Base-by-base conservation (phyloP, 1,140 invertebrate species). In the Drosophila tsacasi region DNA sequence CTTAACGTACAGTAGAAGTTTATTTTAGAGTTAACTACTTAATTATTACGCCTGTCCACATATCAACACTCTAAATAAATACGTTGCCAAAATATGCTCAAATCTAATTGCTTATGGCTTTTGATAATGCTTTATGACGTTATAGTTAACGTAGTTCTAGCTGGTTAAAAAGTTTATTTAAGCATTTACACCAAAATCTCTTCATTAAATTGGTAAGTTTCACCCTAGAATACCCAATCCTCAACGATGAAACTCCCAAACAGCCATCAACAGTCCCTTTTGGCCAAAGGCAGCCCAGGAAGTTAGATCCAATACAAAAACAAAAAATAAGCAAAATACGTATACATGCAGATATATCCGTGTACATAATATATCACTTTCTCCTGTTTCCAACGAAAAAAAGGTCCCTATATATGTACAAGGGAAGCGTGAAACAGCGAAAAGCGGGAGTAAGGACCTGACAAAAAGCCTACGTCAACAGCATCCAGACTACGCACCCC, bases 301-400 rank as follows among this genome's bases (percentile, higher is more conserved):
- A 60, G 50, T 57, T 15, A 40, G 21, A 46, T 23, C 13, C 4
- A 37, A 21, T 44, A 44, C 0, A 55, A 55, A 52, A 39, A 44
- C 0, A 55, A 55, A 52, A 39, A 47, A 52, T 30, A 30, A 40
- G 32, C 8, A 37, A 35, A 62, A 62, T 50, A 50, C 12, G 17
- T 27, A 15, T 13, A 25, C 46, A 67, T 37, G 49, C 30, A 40
- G 37, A 23, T 42, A 59, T 27, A 17, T 40, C 17, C 19, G 15
- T 49, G 21, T 27, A 21, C 47, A 71, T 72, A 35, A 71, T 21
- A 60, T 86, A 86, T 81, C 83, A 87, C 83, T 87, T 87, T 89
- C 84, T 49, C 62, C 64, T 50, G 47, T 61, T 39, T 37, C 32
- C 32, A 10, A 19, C 9, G n/a, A 9, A 58, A 25, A 7, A 32